Evolutionary conservation across 2,888 invertebrate species (phyloP).

Genomic region (Nipponacmea schrenckii): DNA sequence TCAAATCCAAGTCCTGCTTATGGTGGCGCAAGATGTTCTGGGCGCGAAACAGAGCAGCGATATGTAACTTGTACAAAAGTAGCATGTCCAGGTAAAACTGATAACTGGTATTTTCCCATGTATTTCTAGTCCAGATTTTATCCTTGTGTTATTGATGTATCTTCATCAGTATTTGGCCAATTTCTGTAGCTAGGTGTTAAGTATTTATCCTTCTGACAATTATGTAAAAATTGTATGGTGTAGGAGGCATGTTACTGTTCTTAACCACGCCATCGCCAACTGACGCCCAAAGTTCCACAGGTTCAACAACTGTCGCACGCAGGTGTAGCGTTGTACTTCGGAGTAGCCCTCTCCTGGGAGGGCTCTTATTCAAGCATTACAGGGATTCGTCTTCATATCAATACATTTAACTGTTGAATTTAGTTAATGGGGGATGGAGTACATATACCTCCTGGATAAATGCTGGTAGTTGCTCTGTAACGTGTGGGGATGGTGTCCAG

Average conservation of each 20-base stretch:
- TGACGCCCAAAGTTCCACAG: background rate
- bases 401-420: background rate
- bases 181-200: no score
- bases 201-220: no score
- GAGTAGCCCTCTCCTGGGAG: no score
- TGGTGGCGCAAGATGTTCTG: slow-evolving; percentile 5
- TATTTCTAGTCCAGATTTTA: no score
- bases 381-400: no score
- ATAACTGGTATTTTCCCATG: background rate
- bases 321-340: no score
- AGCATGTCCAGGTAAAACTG: background rate
- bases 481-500: slow-evolving; percentile 8
- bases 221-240: no score
- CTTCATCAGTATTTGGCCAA: no score
- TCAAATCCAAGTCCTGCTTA: slow-evolving; percentile 10
- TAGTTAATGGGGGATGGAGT: slow-evolving; percentile 10
- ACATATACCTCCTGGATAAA: background rate
- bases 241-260: no score
- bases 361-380: no score
- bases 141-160: no score
- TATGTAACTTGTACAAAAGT: background rate
- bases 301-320: background rate
- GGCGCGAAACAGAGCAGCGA: background rate
- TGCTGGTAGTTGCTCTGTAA: background rate
- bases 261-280: no score